Percentiles rank a stretch among this genome's conserved stretches.
Conservation (phyloP, 2,113 vertebrate genomes). For the Uria aalge region DNA sequence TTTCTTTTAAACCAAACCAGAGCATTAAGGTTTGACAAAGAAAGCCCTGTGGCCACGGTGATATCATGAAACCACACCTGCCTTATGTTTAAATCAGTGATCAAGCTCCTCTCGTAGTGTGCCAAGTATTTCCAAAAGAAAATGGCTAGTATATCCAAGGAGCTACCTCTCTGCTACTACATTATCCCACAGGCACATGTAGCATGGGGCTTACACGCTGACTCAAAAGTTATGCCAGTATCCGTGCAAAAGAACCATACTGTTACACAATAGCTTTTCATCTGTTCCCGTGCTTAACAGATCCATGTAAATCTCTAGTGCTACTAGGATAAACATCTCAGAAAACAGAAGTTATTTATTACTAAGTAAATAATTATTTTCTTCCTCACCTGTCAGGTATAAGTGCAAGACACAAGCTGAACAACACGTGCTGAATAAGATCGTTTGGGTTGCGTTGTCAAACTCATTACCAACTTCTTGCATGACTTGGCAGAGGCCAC, state of each 20-base stretch:
- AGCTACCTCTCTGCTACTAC: background rate
- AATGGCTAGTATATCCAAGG: background rate
- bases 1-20: background rate
- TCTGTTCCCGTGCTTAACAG: background rate
- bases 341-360: background rate
- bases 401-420: background rate
- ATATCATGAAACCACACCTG: background rate
- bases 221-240: background rate
- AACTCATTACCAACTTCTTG: background rate
- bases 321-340: background rate
- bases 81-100: background rate
- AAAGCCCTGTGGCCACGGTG: background rate
- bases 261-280: background rate
- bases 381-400: background rate
- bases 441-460: background rate
- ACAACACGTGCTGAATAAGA: background rate
- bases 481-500: background rate
- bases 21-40: background rate
- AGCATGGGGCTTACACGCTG: background rate
- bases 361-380: background rate
- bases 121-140: background rate
- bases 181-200: background rate
- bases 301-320: background rate
- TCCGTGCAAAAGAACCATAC: background rate
- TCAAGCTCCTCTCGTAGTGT: background rate